These are phyloP conservation scores for Drosophila elegans DNA, from an alignment of 1,140 invertebrate genomes.

Conservation along the genomic window DNA sequence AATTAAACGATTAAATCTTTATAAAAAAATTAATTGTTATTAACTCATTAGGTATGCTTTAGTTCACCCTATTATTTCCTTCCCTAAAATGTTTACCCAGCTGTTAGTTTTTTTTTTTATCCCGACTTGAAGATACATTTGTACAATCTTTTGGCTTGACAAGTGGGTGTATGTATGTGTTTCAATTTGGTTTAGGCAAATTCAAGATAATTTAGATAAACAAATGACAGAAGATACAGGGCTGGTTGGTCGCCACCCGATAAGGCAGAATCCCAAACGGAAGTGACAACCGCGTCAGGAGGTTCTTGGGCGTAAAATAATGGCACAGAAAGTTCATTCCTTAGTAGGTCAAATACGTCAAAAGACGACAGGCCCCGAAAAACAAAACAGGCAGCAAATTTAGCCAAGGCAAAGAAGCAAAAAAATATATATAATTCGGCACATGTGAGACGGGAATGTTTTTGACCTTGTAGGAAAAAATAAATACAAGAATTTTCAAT, in stretches of 20 bases:
- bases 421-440: conserved; percentile 51
- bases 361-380: conserved; percentile 32
- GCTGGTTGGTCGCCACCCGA: conserved; percentile 4
- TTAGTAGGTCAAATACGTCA: conserved; percentile 70
- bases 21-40: too few species aligned
- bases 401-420: conserved; percentile 26
- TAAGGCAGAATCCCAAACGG: conserved; percentile 57
- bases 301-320: conserved; percentile 16
- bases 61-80: background rate
- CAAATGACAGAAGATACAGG: conserved; percentile 31
- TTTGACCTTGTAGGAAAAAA: conserved; percentile 61
- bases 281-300: conserved; percentile 40
- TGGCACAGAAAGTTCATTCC: conserved; percentile 16
- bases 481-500: conserved; percentile 49
- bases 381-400: conserved; percentile 34
- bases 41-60: background rate
- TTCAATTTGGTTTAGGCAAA: conserved; percentile 60
- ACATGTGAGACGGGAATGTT: conserved; percentile 51
- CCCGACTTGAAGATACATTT: conserved; percentile 44
- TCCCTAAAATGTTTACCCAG: conserved; percentile 1
- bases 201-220: conserved; percentile 69
- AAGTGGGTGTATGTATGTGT: conserved; percentile 9
- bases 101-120: conserved; percentile 7
- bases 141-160: conserved; percentile 38
- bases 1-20: too few species aligned